A percentile compares a stretch with the other conserved stretches of the same genome.
These are phyloP conservation scores for Typhlomys cinereus DNA, from an alignment of 2,113 vertebrate species.

Conservation along the genomic window DNA sequence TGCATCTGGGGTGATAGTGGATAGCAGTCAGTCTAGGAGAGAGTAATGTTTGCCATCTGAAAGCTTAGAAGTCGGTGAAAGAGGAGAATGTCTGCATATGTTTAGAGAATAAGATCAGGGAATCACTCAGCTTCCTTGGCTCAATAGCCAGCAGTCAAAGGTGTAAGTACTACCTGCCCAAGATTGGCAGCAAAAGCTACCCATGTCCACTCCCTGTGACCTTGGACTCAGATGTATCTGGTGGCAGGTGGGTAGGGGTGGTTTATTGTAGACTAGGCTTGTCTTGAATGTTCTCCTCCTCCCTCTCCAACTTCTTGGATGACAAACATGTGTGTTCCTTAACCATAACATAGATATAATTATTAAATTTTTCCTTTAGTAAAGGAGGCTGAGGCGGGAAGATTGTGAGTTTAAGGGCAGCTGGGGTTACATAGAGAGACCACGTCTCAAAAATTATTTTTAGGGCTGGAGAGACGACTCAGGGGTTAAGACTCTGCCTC, in stretches of 20 bases:
- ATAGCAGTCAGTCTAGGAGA: not conserved
- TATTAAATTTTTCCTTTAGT: not conserved
- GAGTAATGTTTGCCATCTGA: not conserved
- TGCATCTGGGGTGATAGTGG: too few relatives aligned
- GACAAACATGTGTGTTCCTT: not conserved
- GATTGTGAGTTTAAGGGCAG: not conserved
- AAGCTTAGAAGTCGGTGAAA: not conserved
- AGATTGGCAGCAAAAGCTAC: not conserved
- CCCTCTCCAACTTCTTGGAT: not conserved
- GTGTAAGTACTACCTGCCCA: accelerated
- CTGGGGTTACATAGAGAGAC: not conserved
- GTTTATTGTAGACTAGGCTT: not conserved
- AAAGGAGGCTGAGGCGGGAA: not conserved
- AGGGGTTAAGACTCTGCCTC: too few relatives aligned
- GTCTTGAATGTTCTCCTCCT: not conserved
- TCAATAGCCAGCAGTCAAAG: not conserved
- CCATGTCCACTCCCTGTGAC: not conserved
- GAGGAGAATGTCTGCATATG: not conserved
- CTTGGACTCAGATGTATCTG: not conserved
- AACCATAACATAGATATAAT: not conserved
- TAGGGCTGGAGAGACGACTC: not conserved
- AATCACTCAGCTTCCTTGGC: not conserved
- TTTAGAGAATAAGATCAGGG: not conserved
- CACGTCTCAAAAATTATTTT: not conserved
- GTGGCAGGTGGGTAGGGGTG: not conserved